Evolutionary conservation across 35 echinoderm and acorn worm genomes (phyloP).

Genomic region (Chiridota heheva): DNA sequence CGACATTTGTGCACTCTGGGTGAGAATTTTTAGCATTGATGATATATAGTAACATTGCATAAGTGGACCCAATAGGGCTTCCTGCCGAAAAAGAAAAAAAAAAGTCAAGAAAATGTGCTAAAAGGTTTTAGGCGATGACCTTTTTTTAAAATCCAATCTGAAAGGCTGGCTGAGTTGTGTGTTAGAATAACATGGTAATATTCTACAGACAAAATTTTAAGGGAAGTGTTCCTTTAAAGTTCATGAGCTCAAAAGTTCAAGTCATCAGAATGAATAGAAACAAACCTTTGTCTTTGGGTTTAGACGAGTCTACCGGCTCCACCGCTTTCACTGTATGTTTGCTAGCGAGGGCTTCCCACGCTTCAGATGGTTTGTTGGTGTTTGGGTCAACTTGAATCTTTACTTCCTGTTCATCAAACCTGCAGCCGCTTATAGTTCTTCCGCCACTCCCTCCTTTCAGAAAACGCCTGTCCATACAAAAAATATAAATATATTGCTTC

Average conservation of each 20-base stretch:
- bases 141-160: too few relatives aligned
- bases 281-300: constrained; percentile 85
- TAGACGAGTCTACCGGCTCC: constrained; percentile 52
- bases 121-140: too few relatives aligned
- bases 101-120: too few relatives aligned
- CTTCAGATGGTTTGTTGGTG: constrained; percentile 60
- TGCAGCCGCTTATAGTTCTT: constrained; percentile 31
- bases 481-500: too few relatives aligned
- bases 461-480: constrained; percentile 48
- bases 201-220: too few relatives aligned
- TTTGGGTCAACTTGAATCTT: constrained; percentile 66
- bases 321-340: constrained; percentile 62
- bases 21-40: too few relatives aligned
- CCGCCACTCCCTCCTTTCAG: constrained; percentile 61
- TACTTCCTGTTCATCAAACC: constrained; percentile 42
- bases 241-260: background rate
- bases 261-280: background rate
- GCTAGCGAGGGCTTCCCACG: constrained; percentile 67
- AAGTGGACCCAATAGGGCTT: too few relatives aligned
- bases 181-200: too few relatives aligned
- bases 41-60: too few relatives aligned
- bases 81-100: too few relatives aligned
- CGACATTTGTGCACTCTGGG: too few relatives aligned
- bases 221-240: background rate
- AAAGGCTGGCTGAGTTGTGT: too few relatives aligned